These are phyloP conservation scores for Agonopterix subpropinquella DNA, from an alignment of 2,888 invertebrate species.

Conservation along the genomic window DNA sequence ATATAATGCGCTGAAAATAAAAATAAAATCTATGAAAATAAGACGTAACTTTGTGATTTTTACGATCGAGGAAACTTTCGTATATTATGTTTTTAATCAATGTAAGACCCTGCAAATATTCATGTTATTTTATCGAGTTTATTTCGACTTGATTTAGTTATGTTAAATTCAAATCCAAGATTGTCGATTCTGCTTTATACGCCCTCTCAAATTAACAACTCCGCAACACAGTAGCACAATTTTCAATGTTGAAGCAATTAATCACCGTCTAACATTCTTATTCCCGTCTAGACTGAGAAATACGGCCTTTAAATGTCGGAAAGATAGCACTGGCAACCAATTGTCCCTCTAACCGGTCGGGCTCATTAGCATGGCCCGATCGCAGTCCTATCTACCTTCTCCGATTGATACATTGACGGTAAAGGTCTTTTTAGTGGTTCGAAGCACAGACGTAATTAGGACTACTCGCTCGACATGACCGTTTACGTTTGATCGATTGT, in stretches of 20 bases:
- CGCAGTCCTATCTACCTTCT: slow-evolving; percentile 47
- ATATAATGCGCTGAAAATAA: too few relatives aligned
- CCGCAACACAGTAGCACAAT: slow-evolving; percentile 34
- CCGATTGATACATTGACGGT: slow-evolving; percentile 64
- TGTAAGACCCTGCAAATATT: too few relatives aligned
- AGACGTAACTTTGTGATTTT: too few relatives aligned
- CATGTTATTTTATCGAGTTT: too few relatives aligned
- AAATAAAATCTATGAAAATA: too few relatives aligned
- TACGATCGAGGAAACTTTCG: too few relatives aligned
- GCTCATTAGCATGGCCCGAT: slow-evolving; percentile 63
- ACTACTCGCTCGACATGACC: slow-evolving; percentile 27
- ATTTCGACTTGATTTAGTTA: too few relatives aligned
- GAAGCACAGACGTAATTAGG: slow-evolving; percentile 48
- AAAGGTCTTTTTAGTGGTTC: slow-evolving; percentile 49
- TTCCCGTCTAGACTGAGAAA: slow-evolving; percentile 43
- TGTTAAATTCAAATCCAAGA: too few relatives aligned
- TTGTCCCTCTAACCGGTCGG: slow-evolving; percentile 59
- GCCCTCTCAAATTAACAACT: slow-evolving; percentile 5
- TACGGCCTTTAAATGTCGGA: slow-evolving; percentile 51
- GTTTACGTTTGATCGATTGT: slow-evolving; percentile 36
- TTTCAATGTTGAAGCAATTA: slow-evolving; percentile 37
- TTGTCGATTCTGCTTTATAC: too few relatives aligned
- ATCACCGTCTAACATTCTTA: slow-evolving; percentile 51
- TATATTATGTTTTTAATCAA: too few relatives aligned
- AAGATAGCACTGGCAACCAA: slow-evolving; percentile 58